phyloP scores from a whole-genome alignment of 2,797 vertebrate species.

The Passerculus sandwichensis region DNA sequence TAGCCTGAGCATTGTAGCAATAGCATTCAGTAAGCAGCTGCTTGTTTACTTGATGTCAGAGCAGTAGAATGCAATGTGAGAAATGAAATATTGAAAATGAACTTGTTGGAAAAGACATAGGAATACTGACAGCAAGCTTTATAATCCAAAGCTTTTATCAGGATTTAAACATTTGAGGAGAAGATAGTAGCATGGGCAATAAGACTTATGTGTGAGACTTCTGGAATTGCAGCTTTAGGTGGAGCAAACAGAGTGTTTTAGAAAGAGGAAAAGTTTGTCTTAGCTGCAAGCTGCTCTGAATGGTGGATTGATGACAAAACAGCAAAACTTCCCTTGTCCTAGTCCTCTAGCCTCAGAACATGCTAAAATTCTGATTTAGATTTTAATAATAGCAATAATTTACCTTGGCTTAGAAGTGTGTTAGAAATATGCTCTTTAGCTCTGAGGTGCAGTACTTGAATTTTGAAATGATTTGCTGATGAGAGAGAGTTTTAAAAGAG shows the following conservation, averaged over 20 bases:
- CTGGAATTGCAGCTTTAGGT: background rate
- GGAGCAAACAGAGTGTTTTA: background rate
- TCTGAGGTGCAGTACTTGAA: background rate
- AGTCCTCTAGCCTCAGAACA: background rate
- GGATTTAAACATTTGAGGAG: background rate
- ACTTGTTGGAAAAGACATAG: background rate
- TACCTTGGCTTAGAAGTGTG: background rate
- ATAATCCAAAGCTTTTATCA: background rate
- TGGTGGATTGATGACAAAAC: background rate
- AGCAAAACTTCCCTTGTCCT: background rate
- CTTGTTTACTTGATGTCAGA: background rate
- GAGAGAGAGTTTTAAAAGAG: conserved; percentile 7
- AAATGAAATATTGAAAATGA: background rate
- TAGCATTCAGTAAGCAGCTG: background rate
- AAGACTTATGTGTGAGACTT: background rate
- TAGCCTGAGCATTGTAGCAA: background rate
- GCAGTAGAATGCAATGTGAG: background rate
- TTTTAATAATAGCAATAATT: background rate
- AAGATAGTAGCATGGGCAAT: background rate
- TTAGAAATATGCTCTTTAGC: background rate
- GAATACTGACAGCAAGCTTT: background rate
- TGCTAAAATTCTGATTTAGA: background rate
- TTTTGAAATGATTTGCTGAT: background rate
- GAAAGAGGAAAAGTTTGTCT: background rate
- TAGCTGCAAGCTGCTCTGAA: background rate